phyloP scores from a whole-genome alignment of 2,113 vertebrate genomes.

The Oxygymnocypris stewartii region DNA sequence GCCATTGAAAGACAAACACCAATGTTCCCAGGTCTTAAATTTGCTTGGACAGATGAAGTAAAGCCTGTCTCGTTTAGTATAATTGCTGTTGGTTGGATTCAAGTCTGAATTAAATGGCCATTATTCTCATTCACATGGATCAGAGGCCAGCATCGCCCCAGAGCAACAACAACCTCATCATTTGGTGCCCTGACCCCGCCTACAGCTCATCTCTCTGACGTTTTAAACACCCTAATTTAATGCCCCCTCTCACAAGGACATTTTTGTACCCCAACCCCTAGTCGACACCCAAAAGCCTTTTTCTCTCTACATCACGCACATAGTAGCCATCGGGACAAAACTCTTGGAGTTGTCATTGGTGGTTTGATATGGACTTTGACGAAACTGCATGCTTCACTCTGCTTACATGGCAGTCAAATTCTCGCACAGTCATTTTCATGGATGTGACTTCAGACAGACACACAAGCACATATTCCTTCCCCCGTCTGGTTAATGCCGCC shows the following conservation, averaged over 20 bases:
- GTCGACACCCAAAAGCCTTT: background rate
- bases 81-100: constrained; percentile 2
- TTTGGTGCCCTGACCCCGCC: constrained; percentile 32
- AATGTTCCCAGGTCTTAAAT: constrained; percentile 31
- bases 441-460: constrained; percentile 26
- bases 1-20: background rate
- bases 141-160: constrained; percentile 16
- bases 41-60: constrained; percentile 17
- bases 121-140: constrained; percentile 32
- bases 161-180: constrained; percentile 45
- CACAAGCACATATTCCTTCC: constrained; percentile 25
- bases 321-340: background rate
- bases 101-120: constrained; percentile 8
- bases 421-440: constrained; percentile 22
- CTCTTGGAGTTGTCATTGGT: background rate
- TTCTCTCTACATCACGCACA: background rate
- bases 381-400: background rate
- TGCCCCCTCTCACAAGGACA: constrained; percentile 11
- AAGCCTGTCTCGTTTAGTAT: constrained; percentile 8
- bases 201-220: constrained; percentile 30
- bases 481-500: constrained; percentile 5
- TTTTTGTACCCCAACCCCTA: background rate
- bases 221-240: constrained; percentile 51
- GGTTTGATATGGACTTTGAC: background rate
- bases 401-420: background rate